A percentile compares a stretch with the other conserved stretches of the same genome.
These are phyloP conservation scores for Magallana angulata DNA, from an alignment of 1,140 invertebrate genomes.

Conservation along the genomic window DNA sequence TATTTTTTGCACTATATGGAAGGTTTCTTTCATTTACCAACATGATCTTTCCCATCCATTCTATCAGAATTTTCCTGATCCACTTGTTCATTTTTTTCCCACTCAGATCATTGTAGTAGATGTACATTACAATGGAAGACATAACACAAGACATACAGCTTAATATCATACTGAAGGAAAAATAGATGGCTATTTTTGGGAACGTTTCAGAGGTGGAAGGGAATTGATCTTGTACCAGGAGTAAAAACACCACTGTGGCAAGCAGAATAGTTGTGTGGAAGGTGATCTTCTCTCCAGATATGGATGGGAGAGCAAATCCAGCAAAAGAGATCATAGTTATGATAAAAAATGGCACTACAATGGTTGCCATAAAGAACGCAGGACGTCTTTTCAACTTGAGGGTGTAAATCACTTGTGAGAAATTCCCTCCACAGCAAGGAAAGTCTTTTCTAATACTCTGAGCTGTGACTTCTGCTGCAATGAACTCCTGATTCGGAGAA, in stretches of 20 bases:
- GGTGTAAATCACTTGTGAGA: slow-evolving; percentile 68
- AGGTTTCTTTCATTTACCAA: not conserved
- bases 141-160: slow-evolving; percentile 11
- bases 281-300: slow-evolving; percentile 98
- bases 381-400: slow-evolving; percentile 67
- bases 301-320: slow-evolving; percentile 97
- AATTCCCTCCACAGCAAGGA: slow-evolving; percentile 79
- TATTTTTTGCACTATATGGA: not conserved
- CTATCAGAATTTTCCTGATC: not conserved
- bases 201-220: slow-evolving; percentile 95
- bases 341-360: slow-evolving; percentile 73
- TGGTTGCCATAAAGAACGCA: slow-evolving; percentile 71
- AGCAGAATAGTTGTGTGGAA: slow-evolving; percentile 89
- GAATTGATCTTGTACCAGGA: slow-evolving; percentile 94
- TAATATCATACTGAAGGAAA: not conserved
- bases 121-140: slow-evolving; percentile 20
- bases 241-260: slow-evolving; percentile 80
- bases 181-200: slow-evolving; percentile 80
- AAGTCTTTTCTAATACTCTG: slow-evolving; percentile 83
- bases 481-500: slow-evolving; percentile 60
- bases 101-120: slow-evolving; percentile 7
- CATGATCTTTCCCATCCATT: slow-evolving; percentile 13
- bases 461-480: slow-evolving; percentile 80
- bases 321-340: slow-evolving; percentile 93
- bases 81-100: slow-evolving; percentile 12